phyloP scores from a whole-genome alignment of 2,113 vertebrate species.

The Tylochromis polylepis region DNA sequence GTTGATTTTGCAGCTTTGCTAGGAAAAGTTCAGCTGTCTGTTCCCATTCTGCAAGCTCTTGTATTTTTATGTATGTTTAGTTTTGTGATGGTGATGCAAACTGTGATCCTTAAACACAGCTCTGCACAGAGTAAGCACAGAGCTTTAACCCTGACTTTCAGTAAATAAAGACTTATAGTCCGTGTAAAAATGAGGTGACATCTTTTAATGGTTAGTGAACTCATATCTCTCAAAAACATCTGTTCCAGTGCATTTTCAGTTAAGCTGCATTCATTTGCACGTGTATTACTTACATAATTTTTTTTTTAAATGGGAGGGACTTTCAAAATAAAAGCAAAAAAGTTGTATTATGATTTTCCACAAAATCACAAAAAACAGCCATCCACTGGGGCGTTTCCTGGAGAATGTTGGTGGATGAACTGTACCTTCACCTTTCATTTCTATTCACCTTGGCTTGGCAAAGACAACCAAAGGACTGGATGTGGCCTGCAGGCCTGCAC shows the following conservation, averaged over 20 bases:
- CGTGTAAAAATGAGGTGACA: too few species aligned
- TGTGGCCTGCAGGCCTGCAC: background rate
- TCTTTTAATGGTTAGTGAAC: background rate
- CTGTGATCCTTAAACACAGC: too few species aligned
- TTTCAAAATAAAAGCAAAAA: background rate
- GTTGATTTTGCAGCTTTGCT: too few species aligned
- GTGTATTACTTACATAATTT: background rate
- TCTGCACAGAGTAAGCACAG: too few species aligned
- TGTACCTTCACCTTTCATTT: background rate
- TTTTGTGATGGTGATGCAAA: too few species aligned
- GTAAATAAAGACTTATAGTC: too few species aligned
- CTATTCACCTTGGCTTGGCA: too few species aligned
- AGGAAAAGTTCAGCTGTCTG: too few species aligned
- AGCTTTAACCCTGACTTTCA: too few species aligned
- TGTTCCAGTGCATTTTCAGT: background rate
- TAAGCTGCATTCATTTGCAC: background rate
- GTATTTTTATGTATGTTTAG: too few species aligned
- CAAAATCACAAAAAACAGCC: background rate
- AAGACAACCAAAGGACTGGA: background rate
- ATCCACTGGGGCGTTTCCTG: background rate
- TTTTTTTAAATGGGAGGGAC: background rate
- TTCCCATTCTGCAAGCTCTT: too few species aligned
- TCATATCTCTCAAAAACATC: background rate
- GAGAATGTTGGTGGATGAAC: background rate
- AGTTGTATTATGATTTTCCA: background rate